phyloP scores from a whole-genome alignment of 2,797 vertebrate species.

The Erethizon dorsatum region DNA sequence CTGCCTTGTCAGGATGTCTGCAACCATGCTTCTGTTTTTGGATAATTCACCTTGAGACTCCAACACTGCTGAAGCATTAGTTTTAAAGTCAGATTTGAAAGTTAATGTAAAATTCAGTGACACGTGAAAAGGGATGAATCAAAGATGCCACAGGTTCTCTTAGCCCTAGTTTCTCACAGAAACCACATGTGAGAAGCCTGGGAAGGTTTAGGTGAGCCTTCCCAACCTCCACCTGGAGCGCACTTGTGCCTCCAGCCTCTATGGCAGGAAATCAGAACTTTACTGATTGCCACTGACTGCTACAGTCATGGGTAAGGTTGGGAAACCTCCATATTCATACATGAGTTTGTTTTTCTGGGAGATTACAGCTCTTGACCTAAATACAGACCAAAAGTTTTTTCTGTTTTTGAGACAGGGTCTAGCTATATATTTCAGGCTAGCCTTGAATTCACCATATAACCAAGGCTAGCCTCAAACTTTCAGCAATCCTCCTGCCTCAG shows the following conservation, averaged over 20 bases:
- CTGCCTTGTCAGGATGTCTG: not conserved
- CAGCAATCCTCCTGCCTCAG: not conserved
- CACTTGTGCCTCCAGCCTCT: not conserved
- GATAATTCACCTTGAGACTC: conserved; percentile 19
- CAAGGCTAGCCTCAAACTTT: not conserved
- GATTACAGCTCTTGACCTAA: not conserved
- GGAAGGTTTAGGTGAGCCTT: not conserved
- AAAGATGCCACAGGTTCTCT: not conserved
- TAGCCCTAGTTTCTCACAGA: not conserved
- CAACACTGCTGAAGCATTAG: conserved; percentile 9
- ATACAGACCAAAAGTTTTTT: not conserved
- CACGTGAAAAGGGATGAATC: conserved; percentile 8
- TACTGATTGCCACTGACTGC: not conserved
- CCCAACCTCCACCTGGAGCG: not conserved
- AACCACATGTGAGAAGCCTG: not conserved
- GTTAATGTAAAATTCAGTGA: conserved; percentile 46
- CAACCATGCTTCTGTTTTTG: not conserved
- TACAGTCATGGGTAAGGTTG: not conserved
- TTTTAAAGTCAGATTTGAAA: conserved; percentile 66
- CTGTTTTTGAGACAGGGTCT: not conserved
- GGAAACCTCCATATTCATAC: not conserved
- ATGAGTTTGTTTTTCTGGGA: not conserved
- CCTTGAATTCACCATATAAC: not conserved
- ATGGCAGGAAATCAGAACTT: conserved; percentile 23
- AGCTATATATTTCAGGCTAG: not conserved